Conservation (phyloP, 2,797 vertebrate species). For the Pangasius larnaudii region DNA sequence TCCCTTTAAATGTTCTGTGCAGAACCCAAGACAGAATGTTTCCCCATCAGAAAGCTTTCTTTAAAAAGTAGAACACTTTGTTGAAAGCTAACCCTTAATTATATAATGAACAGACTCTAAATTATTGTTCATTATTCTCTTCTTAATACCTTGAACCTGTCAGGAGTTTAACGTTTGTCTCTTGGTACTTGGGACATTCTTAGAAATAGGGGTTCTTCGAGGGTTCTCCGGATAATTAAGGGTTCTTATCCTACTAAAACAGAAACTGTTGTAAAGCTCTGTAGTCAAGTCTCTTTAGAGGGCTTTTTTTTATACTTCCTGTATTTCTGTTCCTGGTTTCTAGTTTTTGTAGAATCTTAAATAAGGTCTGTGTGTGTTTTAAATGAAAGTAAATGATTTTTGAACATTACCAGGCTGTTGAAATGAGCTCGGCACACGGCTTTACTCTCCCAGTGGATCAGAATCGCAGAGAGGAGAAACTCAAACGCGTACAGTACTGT, state of each 20-base stretch:
- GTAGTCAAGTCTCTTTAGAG: not conserved
- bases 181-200: not conserved
- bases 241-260: not conserved
- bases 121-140: not conserved
- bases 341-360: not conserved
- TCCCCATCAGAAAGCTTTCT: not conserved
- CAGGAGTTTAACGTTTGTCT: not conserved
- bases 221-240: not conserved
- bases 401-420: constrained; percentile 72
- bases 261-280: not conserved
- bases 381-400: not conserved
- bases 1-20: not conserved
- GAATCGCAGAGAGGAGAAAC: constrained; percentile 55
- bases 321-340: not conserved
- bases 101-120: not conserved
- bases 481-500: constrained; percentile 61
- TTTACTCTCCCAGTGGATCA: constrained; percentile 76
- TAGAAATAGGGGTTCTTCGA: not conserved
- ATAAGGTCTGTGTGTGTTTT: not conserved
- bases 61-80: too few relatives aligned
- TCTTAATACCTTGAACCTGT: not conserved
- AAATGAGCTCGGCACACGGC: constrained; percentile 74
- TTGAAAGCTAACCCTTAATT: not conserved
- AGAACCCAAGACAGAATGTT: not conserved
- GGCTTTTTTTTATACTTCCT: not conserved